phyloP scores from a whole-genome alignment of 37 sponge, comb jelly and placozoan genomes.

The Geodia barretti region DNA sequence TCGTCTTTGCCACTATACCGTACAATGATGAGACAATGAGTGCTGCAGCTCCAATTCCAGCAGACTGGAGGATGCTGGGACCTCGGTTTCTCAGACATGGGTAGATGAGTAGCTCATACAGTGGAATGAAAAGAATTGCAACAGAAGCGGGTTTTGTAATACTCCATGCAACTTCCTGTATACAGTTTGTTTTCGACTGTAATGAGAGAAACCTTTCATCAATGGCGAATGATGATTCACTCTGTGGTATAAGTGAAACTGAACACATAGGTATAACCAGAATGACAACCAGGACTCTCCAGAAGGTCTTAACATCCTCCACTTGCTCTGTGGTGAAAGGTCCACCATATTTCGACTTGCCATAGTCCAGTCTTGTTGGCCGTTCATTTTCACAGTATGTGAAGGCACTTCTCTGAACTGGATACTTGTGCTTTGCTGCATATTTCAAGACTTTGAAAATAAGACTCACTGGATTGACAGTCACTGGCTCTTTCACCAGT shows the following conservation, averaged over 20 bases:
- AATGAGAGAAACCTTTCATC: neutral
- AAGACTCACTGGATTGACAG: neutral
- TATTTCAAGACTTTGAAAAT: neutral
- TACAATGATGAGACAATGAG: neutral
- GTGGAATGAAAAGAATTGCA: neutral
- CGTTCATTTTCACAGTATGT: constrained; percentile 7
- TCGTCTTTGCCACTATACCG: neutral
- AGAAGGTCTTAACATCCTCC: constrained; percentile 4
- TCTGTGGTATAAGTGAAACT: neutral
- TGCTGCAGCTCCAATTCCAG: neutral
- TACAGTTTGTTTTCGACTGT: neutral
- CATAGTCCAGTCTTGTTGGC: constrained; percentile 1
- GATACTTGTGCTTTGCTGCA: constrained; percentile 2
- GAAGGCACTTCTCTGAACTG: neutral
- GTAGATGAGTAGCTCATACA: neutral
- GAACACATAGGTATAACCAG: neutral
- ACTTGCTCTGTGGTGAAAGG: constrained; percentile 14
- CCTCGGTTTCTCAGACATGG: neutral
- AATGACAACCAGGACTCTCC: neutral
- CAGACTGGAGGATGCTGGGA: neutral
- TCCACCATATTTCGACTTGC: constrained; percentile 5
- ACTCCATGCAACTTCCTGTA: neutral
- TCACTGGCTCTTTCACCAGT: neutral
- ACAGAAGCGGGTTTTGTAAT: neutral
- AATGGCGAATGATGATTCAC: neutral